Evolutionary conservation across 2,113 vertebrate genomes (phyloP).

Genomic region (Serranochromis macrocephalus): DNA sequence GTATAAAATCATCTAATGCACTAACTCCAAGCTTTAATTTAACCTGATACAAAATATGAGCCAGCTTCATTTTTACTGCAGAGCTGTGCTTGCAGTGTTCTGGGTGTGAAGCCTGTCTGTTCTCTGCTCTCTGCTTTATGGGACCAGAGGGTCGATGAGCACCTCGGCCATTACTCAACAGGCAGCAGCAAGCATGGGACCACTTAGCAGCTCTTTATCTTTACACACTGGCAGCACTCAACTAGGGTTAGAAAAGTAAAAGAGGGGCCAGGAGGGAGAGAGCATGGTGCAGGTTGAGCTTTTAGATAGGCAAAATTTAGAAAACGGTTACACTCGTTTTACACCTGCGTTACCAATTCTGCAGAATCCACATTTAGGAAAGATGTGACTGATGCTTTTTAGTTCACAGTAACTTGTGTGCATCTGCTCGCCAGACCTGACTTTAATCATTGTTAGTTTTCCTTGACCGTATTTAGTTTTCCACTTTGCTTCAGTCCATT

Average conservation of each 20-base stretch:
- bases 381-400: neutral
- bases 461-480: neutral
- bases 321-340: neutral
- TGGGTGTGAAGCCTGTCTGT: constrained; percentile 10
- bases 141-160: constrained; percentile 23
- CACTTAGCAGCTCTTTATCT: constrained; percentile 38
- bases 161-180: constrained; percentile 22
- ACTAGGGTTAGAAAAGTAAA: constrained; percentile 38
- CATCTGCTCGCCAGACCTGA: neutral
- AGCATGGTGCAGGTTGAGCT: neutral
- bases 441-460: neutral
- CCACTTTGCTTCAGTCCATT: neutral
- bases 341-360: neutral
- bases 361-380: neutral
- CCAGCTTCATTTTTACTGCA: neutral
- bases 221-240: constrained; percentile 27
- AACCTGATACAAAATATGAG: neutral
- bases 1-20: neutral
- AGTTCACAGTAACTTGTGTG: neutral
- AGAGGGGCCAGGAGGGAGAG: neutral
- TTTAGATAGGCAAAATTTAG: neutral
- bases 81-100: neutral
- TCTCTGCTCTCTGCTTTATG: constrained; percentile 13
- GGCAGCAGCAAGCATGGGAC: neutral
- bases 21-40: neutral